phyloP scores from a whole-genome alignment of 2,888 invertebrate species.

The Diarsia dahlii region DNA sequence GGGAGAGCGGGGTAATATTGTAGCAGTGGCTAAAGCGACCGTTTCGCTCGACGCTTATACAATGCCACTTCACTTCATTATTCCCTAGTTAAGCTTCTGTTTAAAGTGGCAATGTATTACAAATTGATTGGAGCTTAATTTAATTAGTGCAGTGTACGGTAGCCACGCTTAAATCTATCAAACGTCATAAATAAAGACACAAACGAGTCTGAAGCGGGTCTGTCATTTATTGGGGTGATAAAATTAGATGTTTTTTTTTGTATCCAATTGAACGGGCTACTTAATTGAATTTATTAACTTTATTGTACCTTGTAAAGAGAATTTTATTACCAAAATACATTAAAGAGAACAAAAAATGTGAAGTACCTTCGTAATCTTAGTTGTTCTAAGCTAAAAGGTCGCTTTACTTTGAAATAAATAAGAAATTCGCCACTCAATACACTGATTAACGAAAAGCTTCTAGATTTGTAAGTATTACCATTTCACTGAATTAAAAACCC shows the following conservation, averaged over 20 bases:
- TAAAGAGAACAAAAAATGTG: background rate
- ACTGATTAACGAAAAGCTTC: conserved; percentile 69
- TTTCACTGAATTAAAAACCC: conserved; percentile 86
- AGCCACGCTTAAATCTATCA: conserved; percentile 56
- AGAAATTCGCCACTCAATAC: conserved; percentile 61
- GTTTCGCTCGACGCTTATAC: conserved; percentile 36
- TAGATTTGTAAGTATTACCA: conserved; percentile 78
- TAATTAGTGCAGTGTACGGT: conserved; percentile 45
- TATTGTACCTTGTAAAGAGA: conserved; percentile 45
- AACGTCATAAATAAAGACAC: conserved; percentile 62
- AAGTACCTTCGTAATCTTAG: background rate
- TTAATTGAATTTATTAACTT: conserved; percentile 67
- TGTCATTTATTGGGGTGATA: conserved; percentile 63
- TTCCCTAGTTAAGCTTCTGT: conserved; percentile 16
- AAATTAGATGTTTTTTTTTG: conserved; percentile 61
- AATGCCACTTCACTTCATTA: conserved; percentile 46
- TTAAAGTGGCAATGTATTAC: conserved; percentile 46
- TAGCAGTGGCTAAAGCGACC: conserved; percentile 28
- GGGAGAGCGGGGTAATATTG: conserved; percentile 59
- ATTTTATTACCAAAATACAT: conserved; percentile 7
- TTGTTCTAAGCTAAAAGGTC: background rate
- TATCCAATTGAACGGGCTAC: conserved; percentile 50
- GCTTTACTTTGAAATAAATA: conserved; percentile 32
- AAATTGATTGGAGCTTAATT: conserved; percentile 44
- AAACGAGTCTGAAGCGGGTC: conserved; percentile 60